Conservation (phyloP, 2,888 invertebrate species). For the Candidula unifasciata region DNA sequence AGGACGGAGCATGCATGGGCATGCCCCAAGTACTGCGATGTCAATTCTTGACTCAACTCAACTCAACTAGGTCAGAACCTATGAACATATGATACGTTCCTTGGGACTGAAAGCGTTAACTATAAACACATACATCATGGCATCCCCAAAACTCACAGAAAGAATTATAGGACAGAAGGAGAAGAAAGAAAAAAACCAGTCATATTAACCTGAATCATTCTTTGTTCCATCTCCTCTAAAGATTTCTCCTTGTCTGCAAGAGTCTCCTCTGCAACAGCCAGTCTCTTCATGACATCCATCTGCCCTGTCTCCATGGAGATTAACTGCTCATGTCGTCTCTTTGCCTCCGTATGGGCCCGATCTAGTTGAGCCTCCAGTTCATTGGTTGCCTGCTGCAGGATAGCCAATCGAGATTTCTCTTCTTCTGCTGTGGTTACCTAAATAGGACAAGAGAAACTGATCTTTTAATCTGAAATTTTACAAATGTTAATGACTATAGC, state of each 20-base stretch:
- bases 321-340: conserved; percentile 74
- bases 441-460: background rate
- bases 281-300: conserved; percentile 75
- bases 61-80: too few relatives aligned
- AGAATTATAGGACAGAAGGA: background rate
- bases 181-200: background rate
- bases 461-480: too few relatives aligned
- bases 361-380: conserved; percentile 77
- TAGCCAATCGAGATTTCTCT: conserved; percentile 71
- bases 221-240: conserved; percentile 74
- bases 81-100: too few relatives aligned
- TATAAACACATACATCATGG: background rate
- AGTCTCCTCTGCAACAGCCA: conserved; percentile 76
- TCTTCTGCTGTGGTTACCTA: conserved; percentile 75
- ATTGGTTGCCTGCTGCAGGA: conserved; percentile 70
- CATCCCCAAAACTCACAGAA: background rate
- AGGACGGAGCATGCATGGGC: too few relatives aligned
- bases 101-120: too few relatives aligned
- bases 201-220: conserved; percentile 49
- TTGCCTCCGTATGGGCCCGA: conserved; percentile 71
- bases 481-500: too few relatives aligned
- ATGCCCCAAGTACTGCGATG: too few relatives aligned
- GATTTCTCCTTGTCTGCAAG: conserved; percentile 76
- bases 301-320: conserved; percentile 76
- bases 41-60: too few relatives aligned